Percentiles rank a stretch among this genome's conserved stretches.
phyloP scores from a whole-genome alignment of 2,888 invertebrate species.

The Troides helena region DNA sequence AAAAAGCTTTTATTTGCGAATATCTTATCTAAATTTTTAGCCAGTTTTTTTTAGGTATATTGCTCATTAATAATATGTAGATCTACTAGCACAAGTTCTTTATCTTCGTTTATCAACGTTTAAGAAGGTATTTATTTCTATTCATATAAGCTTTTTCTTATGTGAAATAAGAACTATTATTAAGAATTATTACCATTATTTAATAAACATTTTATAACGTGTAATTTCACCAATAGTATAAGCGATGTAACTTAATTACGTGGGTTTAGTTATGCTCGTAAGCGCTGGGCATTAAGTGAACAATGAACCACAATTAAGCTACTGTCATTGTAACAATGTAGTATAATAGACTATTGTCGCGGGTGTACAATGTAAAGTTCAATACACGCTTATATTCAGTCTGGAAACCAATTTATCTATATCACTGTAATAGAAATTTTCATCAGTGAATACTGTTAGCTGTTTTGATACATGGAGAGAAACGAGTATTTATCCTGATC shows the following conservation, averaged over 20 bases:
- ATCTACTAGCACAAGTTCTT: too few relatives aligned
- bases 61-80: too few relatives aligned
- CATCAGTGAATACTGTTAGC: background rate
- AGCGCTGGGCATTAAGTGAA: constrained; percentile 14
- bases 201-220: background rate
- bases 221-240: background rate
- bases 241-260: constrained; percentile 10
- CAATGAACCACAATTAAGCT: constrained; percentile 19
- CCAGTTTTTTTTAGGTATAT: too few relatives aligned
- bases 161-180: too few relatives aligned
- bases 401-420: background rate
- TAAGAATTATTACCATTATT: too few relatives aligned
- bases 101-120: too few relatives aligned
- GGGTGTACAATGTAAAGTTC: constrained; percentile 3
- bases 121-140: background rate
- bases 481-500: too few relatives aligned
- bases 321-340: constrained; percentile 16
- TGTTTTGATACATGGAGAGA: too few relatives aligned
- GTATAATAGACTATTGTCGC: constrained; percentile 6
- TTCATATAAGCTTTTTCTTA: background rate
- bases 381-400: background rate
- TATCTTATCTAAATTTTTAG: too few relatives aligned
- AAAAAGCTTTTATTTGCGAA: too few relatives aligned
- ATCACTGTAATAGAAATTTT: background rate
- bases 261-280: constrained; percentile 12